Evolutionary conservation across 2,797 vertebrate genomes (phyloP).

Genomic region (Triplophysa yarkandensis): DNA sequence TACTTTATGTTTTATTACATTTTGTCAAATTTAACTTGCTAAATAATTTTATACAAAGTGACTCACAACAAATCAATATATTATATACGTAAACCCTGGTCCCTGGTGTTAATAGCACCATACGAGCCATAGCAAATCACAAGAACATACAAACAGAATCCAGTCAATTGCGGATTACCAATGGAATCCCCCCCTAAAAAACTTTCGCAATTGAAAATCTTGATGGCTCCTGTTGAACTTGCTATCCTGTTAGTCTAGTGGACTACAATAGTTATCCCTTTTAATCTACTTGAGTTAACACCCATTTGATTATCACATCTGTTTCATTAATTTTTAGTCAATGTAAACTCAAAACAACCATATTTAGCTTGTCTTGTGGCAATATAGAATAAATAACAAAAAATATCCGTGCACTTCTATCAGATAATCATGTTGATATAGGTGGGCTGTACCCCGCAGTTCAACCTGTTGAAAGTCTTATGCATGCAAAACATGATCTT

Average conservation of each 20-base stretch:
- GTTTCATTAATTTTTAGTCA: neutral
- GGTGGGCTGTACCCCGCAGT: neutral
- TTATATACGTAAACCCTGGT: no score
- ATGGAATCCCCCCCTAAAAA: neutral
- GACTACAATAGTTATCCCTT: slow-evolving; percentile 16
- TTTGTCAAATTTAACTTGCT: no score
- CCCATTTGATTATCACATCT: neutral
- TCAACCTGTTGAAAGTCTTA: neutral
- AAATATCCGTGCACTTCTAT: neutral
- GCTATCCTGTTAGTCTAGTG: neutral
- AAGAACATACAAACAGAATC: no score
- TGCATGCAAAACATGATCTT: slow-evolving; percentile 14
- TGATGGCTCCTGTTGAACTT: neutral
- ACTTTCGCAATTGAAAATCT: no score
- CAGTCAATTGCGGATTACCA: no score
- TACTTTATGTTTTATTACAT: no score
- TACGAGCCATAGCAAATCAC: no score
- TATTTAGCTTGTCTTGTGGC: neutral
- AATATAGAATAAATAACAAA: no score
- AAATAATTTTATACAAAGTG: no score
- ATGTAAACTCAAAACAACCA: neutral
- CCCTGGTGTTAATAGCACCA: no score
- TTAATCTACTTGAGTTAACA: slow-evolving; percentile 1
- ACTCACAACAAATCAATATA: no score
- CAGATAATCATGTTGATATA: slow-evolving; percentile 8